These are phyloP conservation scores for Hafferia zeledoni DNA, from an alignment of 2,797 vertebrate genomes.

Conservation along the genomic window DNA sequence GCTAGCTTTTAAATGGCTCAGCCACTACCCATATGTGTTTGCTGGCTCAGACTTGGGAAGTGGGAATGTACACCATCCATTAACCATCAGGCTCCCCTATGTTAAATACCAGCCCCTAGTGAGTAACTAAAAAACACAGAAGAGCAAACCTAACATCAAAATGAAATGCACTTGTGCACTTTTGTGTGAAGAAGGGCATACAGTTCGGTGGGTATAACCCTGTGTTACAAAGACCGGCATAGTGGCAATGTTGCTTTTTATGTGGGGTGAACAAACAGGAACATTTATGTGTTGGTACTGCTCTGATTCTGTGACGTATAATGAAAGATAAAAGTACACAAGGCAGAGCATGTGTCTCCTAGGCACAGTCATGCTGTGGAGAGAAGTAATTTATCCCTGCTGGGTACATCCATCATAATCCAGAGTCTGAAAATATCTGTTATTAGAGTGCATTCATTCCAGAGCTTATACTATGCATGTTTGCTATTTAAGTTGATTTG, in stretches of 20 bases:
- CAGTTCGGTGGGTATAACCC: constrained; percentile 4
- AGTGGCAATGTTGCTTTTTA: constrained; percentile 1
- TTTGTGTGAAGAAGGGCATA: constrained; percentile 22
- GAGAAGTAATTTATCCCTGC: constrained; percentile 66
- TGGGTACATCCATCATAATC: constrained; percentile 62
- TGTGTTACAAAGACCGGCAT: not conserved
- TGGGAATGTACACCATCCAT: not conserved
- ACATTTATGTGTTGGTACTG: constrained; percentile 32
- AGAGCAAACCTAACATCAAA: not conserved
- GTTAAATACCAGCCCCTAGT: not conserved
- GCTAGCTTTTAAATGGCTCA: not conserved
- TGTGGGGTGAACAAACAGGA: constrained; percentile 57
- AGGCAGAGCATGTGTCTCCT: constrained; percentile 50
- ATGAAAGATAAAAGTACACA: constrained; percentile 57
- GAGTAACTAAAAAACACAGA: constrained; percentile 20
- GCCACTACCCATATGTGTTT: not conserved
- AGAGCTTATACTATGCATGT: not conserved
- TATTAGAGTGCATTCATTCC: constrained; percentile 38
- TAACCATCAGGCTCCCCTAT: not conserved
- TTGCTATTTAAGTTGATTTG: not conserved
- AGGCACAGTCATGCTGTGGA: constrained; percentile 51
- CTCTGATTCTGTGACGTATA: constrained; percentile 18
- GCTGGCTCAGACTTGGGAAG: not conserved
- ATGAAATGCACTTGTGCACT: not conserved
- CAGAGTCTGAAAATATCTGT: constrained; percentile 31